Conservation (phyloP, 2,888 invertebrate genomes). For the Colostygia pectinataria region DNA sequence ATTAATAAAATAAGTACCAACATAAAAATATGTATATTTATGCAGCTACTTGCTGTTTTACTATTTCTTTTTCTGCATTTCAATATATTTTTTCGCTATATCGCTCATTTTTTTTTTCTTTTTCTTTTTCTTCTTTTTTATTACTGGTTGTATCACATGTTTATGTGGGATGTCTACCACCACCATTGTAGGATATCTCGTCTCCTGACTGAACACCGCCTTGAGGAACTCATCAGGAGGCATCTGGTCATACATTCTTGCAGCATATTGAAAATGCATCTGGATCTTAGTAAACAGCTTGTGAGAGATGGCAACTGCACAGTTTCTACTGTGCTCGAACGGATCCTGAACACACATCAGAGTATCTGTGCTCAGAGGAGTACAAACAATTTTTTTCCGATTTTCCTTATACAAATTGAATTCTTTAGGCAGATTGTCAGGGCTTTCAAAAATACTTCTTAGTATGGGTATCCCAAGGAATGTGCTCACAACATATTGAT, state of each 20-base stretch:
- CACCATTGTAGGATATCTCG: background rate
- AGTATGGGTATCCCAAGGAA: conserved; percentile 77
- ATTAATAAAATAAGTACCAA: background rate
- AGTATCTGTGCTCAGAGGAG: conserved; percentile 51
- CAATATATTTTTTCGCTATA: background rate
- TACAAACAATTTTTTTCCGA: conserved; percentile 37
- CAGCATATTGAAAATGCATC: conserved; percentile 40
- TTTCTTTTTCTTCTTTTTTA: conserved; percentile 16
- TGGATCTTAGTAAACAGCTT: conserved; percentile 39
- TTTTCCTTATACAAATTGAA: conserved; percentile 66
- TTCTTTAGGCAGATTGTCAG: conserved; percentile 39
- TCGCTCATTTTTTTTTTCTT: conserved; percentile 4
- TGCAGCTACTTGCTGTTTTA: background rate
- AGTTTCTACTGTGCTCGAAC: conserved; percentile 81
- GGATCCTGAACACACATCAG: conserved; percentile 85
- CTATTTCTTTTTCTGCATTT: conserved; percentile 1
- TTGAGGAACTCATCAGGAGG: conserved; percentile 36
- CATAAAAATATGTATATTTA: too few relatives aligned
- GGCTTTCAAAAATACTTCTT: conserved; percentile 54
- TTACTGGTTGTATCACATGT: background rate
- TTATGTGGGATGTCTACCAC: background rate
- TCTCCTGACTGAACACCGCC: conserved; percentile 32
- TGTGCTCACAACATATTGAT: conserved; percentile 81
- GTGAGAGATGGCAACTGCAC: conserved; percentile 50
- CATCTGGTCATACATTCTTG: conserved; percentile 38